Percentiles rank a stretch among this genome's conserved stretches.
These are phyloP conservation scores for Synanthedon andrenaeformis DNA, from an alignment of 2,888 invertebrate genomes.

Conservation along the genomic window DNA sequence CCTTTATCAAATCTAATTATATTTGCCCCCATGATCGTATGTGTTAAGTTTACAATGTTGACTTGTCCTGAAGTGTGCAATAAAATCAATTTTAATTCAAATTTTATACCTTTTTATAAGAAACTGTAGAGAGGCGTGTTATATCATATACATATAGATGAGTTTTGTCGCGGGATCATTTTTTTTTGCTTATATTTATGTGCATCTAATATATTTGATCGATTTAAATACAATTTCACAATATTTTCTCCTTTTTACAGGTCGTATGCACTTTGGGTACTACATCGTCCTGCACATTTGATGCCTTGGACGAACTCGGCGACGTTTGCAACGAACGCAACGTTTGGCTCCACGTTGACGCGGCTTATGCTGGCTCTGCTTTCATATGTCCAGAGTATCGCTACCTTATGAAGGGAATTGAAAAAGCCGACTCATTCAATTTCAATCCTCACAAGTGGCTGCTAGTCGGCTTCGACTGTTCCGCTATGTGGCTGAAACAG, in stretches of 20 bases:
- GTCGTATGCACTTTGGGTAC: constrained; percentile 92
- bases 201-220: too few relatives aligned
- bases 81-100: too few relatives aligned
- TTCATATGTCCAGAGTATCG: constrained; percentile 98
- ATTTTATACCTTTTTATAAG: too few relatives aligned
- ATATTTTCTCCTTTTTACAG: constrained; percentile 41
- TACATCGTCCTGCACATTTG: constrained; percentile 96
- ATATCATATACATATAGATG: too few relatives aligned
- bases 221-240: too few relatives aligned
- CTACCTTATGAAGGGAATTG: constrained; percentile 87
- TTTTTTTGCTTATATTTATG: too few relatives aligned
- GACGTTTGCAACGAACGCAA: constrained; percentile 82
- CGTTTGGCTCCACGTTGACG: constrained; percentile 96
- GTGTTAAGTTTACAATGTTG: too few relatives aligned
- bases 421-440: constrained; percentile 95
- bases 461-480: constrained; percentile 99
- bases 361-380: constrained; percentile 95
- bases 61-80: too few relatives aligned
- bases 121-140: too few relatives aligned
- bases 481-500: constrained; percentile 96
- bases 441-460: constrained; percentile 99
- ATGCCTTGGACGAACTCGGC: constrained; percentile 89
- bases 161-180: too few relatives aligned
- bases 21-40: too few relatives aligned
- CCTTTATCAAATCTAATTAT: too few relatives aligned